Conservation (phyloP, 2,888 invertebrate genomes). For the Drosophila borealis region DNA sequence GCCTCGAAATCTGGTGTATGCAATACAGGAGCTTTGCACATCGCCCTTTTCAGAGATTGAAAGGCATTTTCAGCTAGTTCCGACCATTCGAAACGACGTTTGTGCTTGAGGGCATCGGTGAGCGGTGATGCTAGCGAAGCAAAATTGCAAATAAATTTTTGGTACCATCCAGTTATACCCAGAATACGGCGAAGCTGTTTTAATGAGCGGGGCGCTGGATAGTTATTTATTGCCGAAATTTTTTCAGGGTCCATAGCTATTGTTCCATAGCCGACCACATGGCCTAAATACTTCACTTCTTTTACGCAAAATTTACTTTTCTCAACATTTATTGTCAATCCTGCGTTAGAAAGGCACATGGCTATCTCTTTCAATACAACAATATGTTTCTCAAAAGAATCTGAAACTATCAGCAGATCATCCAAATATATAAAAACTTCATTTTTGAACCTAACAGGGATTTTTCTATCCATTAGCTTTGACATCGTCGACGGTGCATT, state of each 20-base stretch:
- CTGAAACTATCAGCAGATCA: too few relatives aligned
- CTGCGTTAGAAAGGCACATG: too few relatives aligned
- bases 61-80: conserved; percentile 3
- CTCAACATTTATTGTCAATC: too few relatives aligned
- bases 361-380: too few relatives aligned
- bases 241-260: conserved; percentile 24
- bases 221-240: conserved; percentile 6
- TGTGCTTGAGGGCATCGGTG: conserved; percentile 4
- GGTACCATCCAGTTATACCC: conserved; percentile 3
- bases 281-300: conserved; percentile 19
- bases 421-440: too few relatives aligned
- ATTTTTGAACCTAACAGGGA: too few relatives aligned
- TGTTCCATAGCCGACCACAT: conserved; percentile 12
- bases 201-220: neutral
- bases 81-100: conserved; percentile 7
- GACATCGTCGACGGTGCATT: too few relatives aligned
- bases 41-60: conserved; percentile 3
- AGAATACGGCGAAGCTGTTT: neutral
- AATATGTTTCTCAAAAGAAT: too few relatives aligned
- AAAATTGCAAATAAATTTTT: neutral
- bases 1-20: conserved; percentile 4
- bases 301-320: neutral
- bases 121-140: conserved; percentile 9
- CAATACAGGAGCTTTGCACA: conserved; percentile 7
- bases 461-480: too few relatives aligned